Conservation (phyloP, 2,888 invertebrate species). For the Melolontha melolontha region DNA sequence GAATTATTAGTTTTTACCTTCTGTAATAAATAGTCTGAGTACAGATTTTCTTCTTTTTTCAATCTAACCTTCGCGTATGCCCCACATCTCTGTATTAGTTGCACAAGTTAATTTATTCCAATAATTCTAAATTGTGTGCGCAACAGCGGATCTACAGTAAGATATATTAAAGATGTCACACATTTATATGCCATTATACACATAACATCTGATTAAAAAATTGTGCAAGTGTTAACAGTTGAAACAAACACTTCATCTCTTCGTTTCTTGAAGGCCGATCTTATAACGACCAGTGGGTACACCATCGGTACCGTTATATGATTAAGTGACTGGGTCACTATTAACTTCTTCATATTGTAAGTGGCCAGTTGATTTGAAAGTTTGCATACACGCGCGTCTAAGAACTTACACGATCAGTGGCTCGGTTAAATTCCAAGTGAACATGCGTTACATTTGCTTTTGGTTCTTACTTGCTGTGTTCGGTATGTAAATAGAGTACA, state of each 20-base stretch:
- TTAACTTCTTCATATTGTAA: conserved; percentile 42
- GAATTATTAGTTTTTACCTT: too few species aligned
- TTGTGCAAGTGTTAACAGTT: conserved; percentile 9
- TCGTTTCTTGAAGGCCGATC: conserved; percentile 16
- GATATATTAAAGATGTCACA: conserved; percentile 22
- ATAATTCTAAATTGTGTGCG: too few species aligned
- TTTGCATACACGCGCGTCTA: conserved; percentile 42
- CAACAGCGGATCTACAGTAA: neutral
- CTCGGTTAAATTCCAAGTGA: conserved; percentile 32
- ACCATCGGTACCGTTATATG: conserved; percentile 48
- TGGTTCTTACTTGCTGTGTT: conserved; percentile 45
- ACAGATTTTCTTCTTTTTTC: too few species aligned
- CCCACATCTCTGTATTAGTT: too few species aligned
- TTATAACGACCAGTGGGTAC: conserved; percentile 13
- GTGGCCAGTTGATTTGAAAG: conserved; percentile 48
- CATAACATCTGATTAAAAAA: neutral
- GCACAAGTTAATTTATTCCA: too few species aligned
- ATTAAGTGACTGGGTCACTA: conserved; percentile 50
- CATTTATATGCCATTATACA: neutral
- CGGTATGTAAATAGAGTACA: conserved; percentile 45
- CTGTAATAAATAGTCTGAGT: too few species aligned
- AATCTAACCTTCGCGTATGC: too few species aligned
- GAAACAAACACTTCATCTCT: conserved; percentile 13
- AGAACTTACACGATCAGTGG: conserved; percentile 38
- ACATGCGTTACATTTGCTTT: conserved; percentile 47